Conservation (phyloP, 2,888 invertebrate genomes). For the Mellilla xanthometata region DNA sequence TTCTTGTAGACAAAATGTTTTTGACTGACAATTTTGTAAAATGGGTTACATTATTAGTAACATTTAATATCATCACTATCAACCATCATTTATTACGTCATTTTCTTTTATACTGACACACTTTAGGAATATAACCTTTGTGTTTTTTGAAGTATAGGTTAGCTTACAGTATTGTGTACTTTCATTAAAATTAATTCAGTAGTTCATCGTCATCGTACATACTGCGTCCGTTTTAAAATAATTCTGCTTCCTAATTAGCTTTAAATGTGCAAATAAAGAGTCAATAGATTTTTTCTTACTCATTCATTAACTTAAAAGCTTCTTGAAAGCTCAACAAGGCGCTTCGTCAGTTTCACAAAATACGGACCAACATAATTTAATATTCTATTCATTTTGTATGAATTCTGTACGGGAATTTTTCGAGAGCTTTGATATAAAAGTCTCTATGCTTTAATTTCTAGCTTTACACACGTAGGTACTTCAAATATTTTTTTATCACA, state of each 20-base stretch:
- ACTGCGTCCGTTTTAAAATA: no score
- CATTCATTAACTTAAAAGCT: constrained; percentile 81
- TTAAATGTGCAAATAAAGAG: constrained; percentile 54
- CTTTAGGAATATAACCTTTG: no score
- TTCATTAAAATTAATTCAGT: no score
- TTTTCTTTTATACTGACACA: no score
- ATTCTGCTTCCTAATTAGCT: constrained; percentile 41
- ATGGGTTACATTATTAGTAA: no score
- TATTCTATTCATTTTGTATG: constrained; percentile 78
- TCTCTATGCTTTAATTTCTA: constrained; percentile 43
- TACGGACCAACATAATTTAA: constrained; percentile 77
- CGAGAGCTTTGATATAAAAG: constrained; percentile 57
- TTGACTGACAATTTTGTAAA: no score
- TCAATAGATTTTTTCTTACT: constrained; percentile 75
- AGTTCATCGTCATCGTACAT: no score
- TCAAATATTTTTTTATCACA: constrained; percentile 35
- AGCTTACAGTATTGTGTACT: no score
- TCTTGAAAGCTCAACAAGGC: constrained; percentile 78
- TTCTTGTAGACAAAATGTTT: no score
- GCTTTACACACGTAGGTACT: constrained; percentile 30
- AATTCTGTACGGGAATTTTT: constrained; percentile 66
- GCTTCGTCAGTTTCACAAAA: constrained; percentile 78
- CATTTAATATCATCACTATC: no score
- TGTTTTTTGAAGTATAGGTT: no score
- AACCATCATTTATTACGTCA: no score